Percentiles rank a stretch among this genome's conserved stretches.
Conservation (phyloP, 2,888 invertebrate species). For the Pheosia gnoma region DNA sequence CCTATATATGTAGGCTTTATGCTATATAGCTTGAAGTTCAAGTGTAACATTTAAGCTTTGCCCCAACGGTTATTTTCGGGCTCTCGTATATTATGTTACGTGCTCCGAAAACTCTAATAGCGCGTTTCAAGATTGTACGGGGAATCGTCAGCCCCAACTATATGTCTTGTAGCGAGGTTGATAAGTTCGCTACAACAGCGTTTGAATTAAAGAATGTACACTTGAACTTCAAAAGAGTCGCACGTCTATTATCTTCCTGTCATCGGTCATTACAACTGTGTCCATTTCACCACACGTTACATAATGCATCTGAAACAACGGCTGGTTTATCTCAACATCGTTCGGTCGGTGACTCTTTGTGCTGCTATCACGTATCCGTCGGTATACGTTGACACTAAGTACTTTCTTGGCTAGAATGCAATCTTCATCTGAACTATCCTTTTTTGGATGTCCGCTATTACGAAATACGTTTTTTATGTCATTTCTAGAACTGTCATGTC, state of each 20-base stretch:
- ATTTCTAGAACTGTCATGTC: background rate
- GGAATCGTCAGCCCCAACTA: too few relatives aligned
- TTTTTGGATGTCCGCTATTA: background rate
- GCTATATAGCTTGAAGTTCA: too few relatives aligned
- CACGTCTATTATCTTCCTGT: slow-evolving; percentile 23
- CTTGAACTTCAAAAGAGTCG: background rate
- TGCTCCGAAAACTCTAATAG: too few relatives aligned
- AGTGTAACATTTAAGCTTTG: too few relatives aligned
- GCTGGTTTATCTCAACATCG: slow-evolving; percentile 2
- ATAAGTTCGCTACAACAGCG: too few relatives aligned
- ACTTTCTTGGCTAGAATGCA: background rate
- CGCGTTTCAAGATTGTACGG: too few relatives aligned
- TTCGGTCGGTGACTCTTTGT: slow-evolving; percentile 49
- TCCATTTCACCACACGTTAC: slow-evolving; percentile 3
- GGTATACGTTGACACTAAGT: background rate
- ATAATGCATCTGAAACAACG: background rate
- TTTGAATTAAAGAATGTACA: too few relatives aligned
- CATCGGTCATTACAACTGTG: slow-evolving; percentile 22
- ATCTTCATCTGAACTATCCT: background rate
- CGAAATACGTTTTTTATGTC: background rate
- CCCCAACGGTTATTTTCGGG: too few relatives aligned
- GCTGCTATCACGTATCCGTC: slow-evolving; percentile 47
- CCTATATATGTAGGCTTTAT: too few relatives aligned
- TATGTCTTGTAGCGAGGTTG: too few relatives aligned
- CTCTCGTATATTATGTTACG: too few relatives aligned